phyloP scores from a whole-genome alignment of 2,888 invertebrate genomes.

The Agrochola macilenta region DNA sequence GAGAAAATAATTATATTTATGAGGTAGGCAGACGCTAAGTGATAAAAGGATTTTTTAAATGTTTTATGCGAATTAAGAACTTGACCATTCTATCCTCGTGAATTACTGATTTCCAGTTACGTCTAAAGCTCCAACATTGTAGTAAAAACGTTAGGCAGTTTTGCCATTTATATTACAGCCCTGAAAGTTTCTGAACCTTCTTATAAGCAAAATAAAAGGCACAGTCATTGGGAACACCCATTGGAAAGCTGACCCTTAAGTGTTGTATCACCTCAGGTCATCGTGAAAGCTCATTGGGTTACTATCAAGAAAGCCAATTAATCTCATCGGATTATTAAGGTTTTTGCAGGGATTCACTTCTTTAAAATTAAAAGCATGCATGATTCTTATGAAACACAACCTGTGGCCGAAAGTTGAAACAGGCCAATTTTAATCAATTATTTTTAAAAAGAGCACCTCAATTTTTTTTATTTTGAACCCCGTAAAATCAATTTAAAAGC shows the following conservation, averaged over 20 bases:
- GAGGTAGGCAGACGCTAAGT: neutral
- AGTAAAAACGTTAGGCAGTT: neutral
- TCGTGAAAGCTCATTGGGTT: constrained; percentile 27
- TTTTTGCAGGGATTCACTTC: neutral
- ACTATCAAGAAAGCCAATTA: constrained; percentile 30
- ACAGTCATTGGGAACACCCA: constrained; percentile 9
- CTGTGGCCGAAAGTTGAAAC: constrained; percentile 5
- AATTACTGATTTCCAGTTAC: neutral
- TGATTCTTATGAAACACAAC: constrained; percentile 5
- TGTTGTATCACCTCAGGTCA: constrained; percentile 24
- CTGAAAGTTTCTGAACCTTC: neutral
- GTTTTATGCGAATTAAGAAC: neutral
- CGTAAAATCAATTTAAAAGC: constrained; percentile 49
- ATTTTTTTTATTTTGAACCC: constrained; percentile 8
- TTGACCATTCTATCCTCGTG: neutral
- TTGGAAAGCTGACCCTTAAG: constrained; percentile 26
- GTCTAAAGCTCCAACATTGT: neutral
- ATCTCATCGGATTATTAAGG: constrained; percentile 9
- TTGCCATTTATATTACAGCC: neutral
- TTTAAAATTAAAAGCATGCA: constrained; percentile 7
- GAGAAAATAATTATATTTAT: neutral
- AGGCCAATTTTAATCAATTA: constrained; percentile 15
- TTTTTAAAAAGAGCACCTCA: neutral
- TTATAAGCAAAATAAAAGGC: constrained; percentile 10
- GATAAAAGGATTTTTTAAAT: neutral